Evolutionary conservation across 2,113 vertebrate species (phyloP).

Genomic region (Sphaerodactylus townsendi): DNA sequence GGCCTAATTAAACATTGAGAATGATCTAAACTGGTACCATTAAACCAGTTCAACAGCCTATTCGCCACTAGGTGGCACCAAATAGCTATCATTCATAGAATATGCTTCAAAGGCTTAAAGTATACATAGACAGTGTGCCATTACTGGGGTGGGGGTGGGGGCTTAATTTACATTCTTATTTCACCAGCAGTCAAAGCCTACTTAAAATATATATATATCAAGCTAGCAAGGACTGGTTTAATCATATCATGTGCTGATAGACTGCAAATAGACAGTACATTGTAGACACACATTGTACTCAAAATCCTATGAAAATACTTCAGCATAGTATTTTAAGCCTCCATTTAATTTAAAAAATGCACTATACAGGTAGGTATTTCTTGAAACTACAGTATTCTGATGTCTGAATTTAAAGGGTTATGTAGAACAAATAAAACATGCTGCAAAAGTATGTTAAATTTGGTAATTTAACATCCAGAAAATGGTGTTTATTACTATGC

Average conservation of each 20-base stretch:
- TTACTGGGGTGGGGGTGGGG: neutral
- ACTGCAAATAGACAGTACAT: constrained; percentile 1
- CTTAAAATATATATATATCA: neutral
- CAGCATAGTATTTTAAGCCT: neutral
- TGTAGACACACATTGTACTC: neutral
- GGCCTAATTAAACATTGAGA: neutral
- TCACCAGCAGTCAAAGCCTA: neutral
- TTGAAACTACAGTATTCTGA: neutral
- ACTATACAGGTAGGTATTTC: neutral
- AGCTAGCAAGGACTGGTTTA: neutral
- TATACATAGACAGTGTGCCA: neutral
- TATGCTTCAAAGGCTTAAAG: neutral
- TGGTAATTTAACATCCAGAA: neutral
- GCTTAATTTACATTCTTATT: constrained; percentile 16
- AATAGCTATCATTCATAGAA: constrained; percentile 55
- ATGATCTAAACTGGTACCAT: constrained; percentile 25
- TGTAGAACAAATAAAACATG: neutral
- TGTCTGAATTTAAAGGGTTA: neutral
- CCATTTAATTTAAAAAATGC: neutral
- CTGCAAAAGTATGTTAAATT: neutral
- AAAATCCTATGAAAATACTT: neutral
- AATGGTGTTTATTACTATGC: neutral
- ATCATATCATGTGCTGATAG: neutral
- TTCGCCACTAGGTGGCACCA: constrained; percentile 73
- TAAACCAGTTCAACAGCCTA: constrained; percentile 29